A percentile compares a stretch with the other conserved stretches of the same genome.
These are phyloP conservation scores for Stegostoma tigrinum DNA, from an alignment of 2,113 vertebrate species.

Conservation along the genomic window DNA sequence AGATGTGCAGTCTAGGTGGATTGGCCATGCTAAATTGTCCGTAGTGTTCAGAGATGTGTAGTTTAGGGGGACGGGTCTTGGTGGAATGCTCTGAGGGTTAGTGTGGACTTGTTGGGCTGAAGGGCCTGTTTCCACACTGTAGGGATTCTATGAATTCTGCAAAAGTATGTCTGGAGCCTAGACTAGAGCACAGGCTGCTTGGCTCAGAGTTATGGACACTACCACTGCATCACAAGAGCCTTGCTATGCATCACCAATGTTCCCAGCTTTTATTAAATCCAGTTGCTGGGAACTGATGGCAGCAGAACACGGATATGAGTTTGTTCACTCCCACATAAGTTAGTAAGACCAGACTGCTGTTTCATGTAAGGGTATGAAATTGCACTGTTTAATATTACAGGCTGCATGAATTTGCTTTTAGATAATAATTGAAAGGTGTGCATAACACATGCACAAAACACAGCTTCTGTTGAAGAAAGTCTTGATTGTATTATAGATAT, in stretches of 20 bases:
- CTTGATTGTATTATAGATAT: not conserved
- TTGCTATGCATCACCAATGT: not conserved
- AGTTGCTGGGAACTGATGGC: not conserved
- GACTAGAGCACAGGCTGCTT: too few relatives aligned
- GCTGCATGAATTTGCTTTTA: not conserved
- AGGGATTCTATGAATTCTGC: too few relatives aligned
- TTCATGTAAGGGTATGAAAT: not conserved
- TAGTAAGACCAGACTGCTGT: not conserved
- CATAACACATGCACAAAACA: not conserved
- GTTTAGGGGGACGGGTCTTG: too few relatives aligned
- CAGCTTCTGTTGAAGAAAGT: not conserved
- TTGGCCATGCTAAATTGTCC: too few relatives aligned
- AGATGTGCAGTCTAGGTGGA: too few relatives aligned
- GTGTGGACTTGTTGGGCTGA: too few relatives aligned
- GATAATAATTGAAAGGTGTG: not conserved
- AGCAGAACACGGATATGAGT: not conserved
- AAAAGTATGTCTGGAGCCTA: too few relatives aligned
- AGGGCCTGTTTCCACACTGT: too few relatives aligned
- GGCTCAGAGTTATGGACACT: too few relatives aligned
- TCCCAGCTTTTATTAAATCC: not conserved
- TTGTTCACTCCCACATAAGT: not conserved
- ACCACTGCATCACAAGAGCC: too few relatives aligned
- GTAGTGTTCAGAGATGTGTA: too few relatives aligned
- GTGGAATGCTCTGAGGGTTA: too few relatives aligned
- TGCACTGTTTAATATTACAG: not conserved